Evolutionary conservation across 2,113 vertebrate species (phyloP), one percentile per base, ranked within the genome.

Genomic region (Prietella phreatophila): DNA sequence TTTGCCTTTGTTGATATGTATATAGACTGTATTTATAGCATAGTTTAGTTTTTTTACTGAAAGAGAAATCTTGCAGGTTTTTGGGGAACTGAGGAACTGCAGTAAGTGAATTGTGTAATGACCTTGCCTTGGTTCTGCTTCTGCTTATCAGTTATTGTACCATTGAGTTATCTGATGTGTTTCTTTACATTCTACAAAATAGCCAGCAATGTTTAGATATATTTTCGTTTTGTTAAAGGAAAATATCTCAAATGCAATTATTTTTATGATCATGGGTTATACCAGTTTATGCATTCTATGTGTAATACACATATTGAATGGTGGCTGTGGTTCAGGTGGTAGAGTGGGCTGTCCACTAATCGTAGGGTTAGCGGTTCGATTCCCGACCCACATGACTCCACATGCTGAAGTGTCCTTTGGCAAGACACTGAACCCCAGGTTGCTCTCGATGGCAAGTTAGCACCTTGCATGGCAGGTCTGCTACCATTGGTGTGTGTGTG

Each of bases 111-210:
- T 19, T n/a, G 10, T 11, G 11, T 11, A 22, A 6, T 86, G 73
- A 76, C 56, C 85, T 86, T 76, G 36, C 55, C 14, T 61, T 50
- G 73, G 20, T 47, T 85, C 36, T 50, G 36, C 15, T 50, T 67
- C 33, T 84, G 61, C 73, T 86, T 86, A 86, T 86, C 85, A 63
- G 53, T 9, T n/a, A 60, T 22, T 42, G 56, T 78, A 39, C 22
- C 10, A 8, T n/a, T 78, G 42, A 78, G 42, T 53, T 78, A 50
- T 50, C 75, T 86, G 9, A 80, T 53, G 15, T 61, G 36, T 63
- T 53, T 63, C 15, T 53, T 50, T 65, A 25, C 76, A 5, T 78
- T 78, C 13, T 27, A 53, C 25, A 53, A 53, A 80, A 80, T 9
- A 65, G 60, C 14, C 27, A 36, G 11, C 42, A 71, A 53, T 71